These are phyloP conservation scores for Parotocinclus haroldoi DNA, from an alignment of 2,797 vertebrate species.

Conservation along the genomic window DNA sequence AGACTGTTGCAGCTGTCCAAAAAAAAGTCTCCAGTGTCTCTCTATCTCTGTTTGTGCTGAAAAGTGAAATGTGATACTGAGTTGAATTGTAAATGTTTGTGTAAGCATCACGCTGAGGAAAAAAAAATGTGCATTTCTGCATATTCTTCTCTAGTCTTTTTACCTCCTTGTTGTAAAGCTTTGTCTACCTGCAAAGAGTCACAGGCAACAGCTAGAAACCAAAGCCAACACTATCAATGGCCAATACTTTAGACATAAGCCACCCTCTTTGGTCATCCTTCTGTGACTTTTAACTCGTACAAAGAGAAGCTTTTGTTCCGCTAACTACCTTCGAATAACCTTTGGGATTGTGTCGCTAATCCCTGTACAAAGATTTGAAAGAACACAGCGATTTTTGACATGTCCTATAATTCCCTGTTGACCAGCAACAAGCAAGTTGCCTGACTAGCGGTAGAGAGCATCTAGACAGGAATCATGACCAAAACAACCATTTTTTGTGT, in stretches of 20 bases:
- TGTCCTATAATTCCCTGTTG: slow-evolving; percentile 79
- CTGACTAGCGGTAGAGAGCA: slow-evolving; percentile 77
- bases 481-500: slow-evolving; percentile 89
- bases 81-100: slow-evolving; percentile 80
- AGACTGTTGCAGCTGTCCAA: slow-evolving; percentile 85
- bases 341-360: slow-evolving; percentile 98
- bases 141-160: slow-evolving; percentile 95
- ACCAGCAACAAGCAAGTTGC: slow-evolving; percentile 52
- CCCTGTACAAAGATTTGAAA: slow-evolving; percentile 88
- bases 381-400: slow-evolving; percentile 73
- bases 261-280: slow-evolving; percentile 92
- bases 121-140: slow-evolving; percentile 86
- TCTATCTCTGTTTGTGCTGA: slow-evolving; percentile 86
- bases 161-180: slow-evolving; percentile 99
- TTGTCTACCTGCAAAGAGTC: slow-evolving; percentile 99
- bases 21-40: slow-evolving; percentile 84
- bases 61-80: slow-evolving; percentile 85
- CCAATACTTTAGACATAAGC: slow-evolving; percentile 99
- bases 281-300: slow-evolving; percentile 97
- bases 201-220: slow-evolving; percentile 99
- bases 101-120: slow-evolving; percentile 81
- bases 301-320: slow-evolving; percentile 91
- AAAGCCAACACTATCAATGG: slow-evolving; percentile 99
- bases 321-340: slow-evolving; percentile 99
- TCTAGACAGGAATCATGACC: slow-evolving; percentile 94